Evolutionary conservation across 1,140 invertebrate genomes (phyloP).

Genomic region (Globodera ellingtonae): DNA sequence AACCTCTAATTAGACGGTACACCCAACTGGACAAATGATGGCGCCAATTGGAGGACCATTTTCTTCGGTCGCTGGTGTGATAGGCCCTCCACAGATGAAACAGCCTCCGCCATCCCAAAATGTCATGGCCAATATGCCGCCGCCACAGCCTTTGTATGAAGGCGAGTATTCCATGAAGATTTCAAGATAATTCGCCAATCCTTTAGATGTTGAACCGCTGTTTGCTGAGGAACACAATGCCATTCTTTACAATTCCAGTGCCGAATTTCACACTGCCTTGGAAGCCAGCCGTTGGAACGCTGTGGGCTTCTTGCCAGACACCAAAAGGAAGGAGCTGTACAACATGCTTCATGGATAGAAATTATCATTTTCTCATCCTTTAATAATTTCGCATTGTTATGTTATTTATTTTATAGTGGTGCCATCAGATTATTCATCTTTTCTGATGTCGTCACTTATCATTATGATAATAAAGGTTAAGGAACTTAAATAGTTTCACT

Average conservation of each 20-base stretch:
- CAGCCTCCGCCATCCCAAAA: not conserved
- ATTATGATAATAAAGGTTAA: not conserved
- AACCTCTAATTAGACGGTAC: conserved; percentile 7
- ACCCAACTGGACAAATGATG: conserved; percentile 10
- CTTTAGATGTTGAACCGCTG: conserved; percentile 41
- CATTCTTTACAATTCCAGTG: conserved; percentile 28
- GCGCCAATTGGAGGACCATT: conserved; percentile 25
- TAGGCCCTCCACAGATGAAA: conserved; percentile 5
- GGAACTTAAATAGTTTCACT: not conserved
- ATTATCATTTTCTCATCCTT: not conserved
- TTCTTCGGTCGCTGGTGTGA: not conserved
- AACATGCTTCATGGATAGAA: conserved; percentile 12
- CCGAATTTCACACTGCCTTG: conserved; percentile 35
- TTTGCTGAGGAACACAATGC: conserved; percentile 47
- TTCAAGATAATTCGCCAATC: conserved; percentile 7
- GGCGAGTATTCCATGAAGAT: not conserved
- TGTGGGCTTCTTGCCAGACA: conserved; percentile 11
- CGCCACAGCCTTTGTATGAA: conserved; percentile 22
- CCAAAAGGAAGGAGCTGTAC: conserved; percentile 13
- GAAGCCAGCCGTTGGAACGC: conserved; percentile 40
- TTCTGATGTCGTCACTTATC: no score
- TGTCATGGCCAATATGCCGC: not conserved
- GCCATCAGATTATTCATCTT: no score
- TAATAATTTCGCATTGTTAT: not conserved
- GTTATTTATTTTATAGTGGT: not conserved